Base-by-base conservation (phyloP, 2,113 vertebrate genomes). In the Nibea albiflora region DNA sequence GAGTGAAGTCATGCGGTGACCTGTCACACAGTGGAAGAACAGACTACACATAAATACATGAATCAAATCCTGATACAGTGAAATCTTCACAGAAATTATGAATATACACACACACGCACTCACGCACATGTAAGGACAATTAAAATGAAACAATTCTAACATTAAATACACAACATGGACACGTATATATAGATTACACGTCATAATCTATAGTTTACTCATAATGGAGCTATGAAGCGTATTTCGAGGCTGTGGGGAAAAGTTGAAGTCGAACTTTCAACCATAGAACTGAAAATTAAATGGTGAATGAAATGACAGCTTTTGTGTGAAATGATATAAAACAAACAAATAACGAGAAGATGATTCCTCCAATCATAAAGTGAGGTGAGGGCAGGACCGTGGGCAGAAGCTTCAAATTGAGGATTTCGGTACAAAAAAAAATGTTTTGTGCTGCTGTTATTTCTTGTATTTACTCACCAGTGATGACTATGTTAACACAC, bases 401-500 rank as follows among this genome's bases (percentile, higher is more conserved):
- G n/a, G 64, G 85, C 60, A 80, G 64, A 88, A 81, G 81, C 76
- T 65, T 89, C 70, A 83, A 47, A 64, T 80, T 75, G 57, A 73
- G 74, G 71, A 56, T 76, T 81, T 42, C 26, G 70, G 71, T 28
- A 79, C 35, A 39, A 20, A 66, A 65, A 65, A 64, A 39, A 70
- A 31, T 57, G 31, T 54, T 57, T 86, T 77, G 76, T 81, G 75
- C 76, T 63, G 5, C 68, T 64, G n/a, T 72, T 62, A 56, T 85
- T 49, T 35, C 78, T 83, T 61, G 77, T 54, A 78, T 88, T 82
- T 93, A 94, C 94, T 95, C 92, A 95, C 93, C 93, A 86, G 79
- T 54, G 91, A 93, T 85, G 93, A 89, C 89, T 91, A 94, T 93
- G 91, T 89, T 88, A 80, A 93, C 76, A 95, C 90, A 93, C 89